These are phyloP conservation scores for Tragulus kanchil DNA, from an alignment of 2,113 vertebrate species.

Conservation along the genomic window DNA sequence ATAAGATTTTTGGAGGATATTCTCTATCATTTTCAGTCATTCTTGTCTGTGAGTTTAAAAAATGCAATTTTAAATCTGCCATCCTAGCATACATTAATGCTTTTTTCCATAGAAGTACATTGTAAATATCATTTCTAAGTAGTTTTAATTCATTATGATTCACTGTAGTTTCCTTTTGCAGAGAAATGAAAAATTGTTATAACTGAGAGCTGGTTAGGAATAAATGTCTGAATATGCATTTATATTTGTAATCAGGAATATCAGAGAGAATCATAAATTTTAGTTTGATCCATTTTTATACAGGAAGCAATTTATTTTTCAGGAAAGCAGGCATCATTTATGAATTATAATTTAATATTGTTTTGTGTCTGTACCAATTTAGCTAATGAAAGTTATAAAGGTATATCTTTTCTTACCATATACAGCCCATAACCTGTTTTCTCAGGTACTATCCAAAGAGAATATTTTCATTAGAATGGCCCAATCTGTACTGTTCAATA, in stretches of 20 bases:
- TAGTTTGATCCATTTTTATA: constrained; percentile 37
- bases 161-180: constrained; percentile 31
- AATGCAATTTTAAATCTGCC: constrained; percentile 55
- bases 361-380: constrained; percentile 46
- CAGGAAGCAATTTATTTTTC: constrained; percentile 12
- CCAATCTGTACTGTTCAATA: not conserved
- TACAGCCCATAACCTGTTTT: not conserved
- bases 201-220: constrained; percentile 50
- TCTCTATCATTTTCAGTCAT: constrained; percentile 63
- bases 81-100: constrained; percentile 12
- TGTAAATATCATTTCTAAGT: constrained; percentile 59
- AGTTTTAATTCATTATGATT: constrained; percentile 62
- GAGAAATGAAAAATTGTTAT: constrained; percentile 61
- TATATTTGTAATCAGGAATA: constrained; percentile 36
- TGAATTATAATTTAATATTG: constrained; percentile 51
- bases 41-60: constrained; percentile 63
- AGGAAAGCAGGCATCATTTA: not conserved
- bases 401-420: not conserved
- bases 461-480: constrained; percentile 45
- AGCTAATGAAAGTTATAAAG: constrained; percentile 42
- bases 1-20: constrained; percentile 69
- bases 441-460: constrained; percentile 44
- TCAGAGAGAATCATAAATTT: constrained; percentile 55
- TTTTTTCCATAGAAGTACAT: constrained; percentile 55
- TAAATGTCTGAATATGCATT: constrained; percentile 43